Evolutionary conservation across 2,797 vertebrate species (phyloP).

Genomic region (Triplophysa bombifrons): DNA sequence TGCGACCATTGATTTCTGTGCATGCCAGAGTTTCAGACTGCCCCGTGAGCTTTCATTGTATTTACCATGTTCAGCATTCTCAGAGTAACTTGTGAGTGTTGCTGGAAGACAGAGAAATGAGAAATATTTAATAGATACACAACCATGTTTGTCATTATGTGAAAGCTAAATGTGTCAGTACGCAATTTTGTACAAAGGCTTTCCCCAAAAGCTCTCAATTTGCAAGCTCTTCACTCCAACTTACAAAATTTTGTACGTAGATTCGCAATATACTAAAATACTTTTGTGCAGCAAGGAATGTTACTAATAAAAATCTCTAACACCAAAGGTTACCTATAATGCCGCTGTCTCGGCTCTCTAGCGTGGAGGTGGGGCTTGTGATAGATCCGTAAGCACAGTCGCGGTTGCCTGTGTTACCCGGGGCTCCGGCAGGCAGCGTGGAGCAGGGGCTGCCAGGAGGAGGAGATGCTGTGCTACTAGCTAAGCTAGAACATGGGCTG

Average conservation of each 20-base stretch:
- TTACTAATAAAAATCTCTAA: neutral
- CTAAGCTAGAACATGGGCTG: conserved; percentile 93
- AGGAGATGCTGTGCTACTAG: conserved; percentile 90
- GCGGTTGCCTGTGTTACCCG: conserved; percentile 72
- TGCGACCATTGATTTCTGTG: conserved; percentile 84
- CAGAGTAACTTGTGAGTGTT: conserved; percentile 93
- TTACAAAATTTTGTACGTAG: too few species aligned
- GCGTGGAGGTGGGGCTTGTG: conserved; percentile 91
- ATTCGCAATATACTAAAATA: too few species aligned
- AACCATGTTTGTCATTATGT: neutral
- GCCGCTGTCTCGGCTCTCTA: conserved; percentile 95
- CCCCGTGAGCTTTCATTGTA: conserved; percentile 81
- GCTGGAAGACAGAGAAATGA: conserved; percentile 70
- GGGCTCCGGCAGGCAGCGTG: conserved; percentile 81
- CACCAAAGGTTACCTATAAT: conserved; percentile 83
- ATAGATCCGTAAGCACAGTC: conserved; percentile 83
- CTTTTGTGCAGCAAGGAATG: too few species aligned
- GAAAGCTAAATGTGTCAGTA: too few species aligned
- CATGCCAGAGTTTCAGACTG: conserved; percentile 87
- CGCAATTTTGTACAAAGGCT: too few species aligned
- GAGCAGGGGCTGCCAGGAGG: conserved; percentile 87
- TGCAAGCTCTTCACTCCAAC: too few species aligned
- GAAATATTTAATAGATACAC: neutral
- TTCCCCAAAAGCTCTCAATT: too few species aligned
- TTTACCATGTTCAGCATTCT: conserved; percentile 86